A percentile compares a stretch with the other conserved stretches of the same genome.
Conservation (phyloP, 2,113 vertebrate species). For the Syngnathus typhle region DNA sequence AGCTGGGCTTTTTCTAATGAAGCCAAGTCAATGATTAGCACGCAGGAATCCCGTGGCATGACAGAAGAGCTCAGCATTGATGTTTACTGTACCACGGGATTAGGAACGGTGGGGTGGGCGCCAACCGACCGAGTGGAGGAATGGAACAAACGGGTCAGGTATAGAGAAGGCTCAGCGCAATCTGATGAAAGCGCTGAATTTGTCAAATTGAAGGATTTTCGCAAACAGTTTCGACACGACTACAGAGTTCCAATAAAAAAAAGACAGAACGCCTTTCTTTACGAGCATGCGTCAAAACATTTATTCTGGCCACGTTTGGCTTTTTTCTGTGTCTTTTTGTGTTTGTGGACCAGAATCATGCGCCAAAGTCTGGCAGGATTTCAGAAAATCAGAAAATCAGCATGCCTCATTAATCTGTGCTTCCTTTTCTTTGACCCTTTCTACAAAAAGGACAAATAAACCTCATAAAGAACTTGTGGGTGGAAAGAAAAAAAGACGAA, state of each 20-base stretch:
- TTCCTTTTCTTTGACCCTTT: not conserved
- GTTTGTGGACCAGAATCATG: not conserved
- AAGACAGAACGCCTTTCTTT: not conserved
- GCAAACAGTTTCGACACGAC: not conserved
- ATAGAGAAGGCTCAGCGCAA: not conserved
- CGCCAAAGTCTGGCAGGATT: not conserved
- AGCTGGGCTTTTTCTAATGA: constrained; percentile 32
- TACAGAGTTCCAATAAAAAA: not conserved
- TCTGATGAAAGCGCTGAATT: not conserved
- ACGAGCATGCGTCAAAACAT: not conserved
- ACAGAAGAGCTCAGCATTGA: constrained; percentile 19
- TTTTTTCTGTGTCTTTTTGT: not conserved
- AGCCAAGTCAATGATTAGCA: constrained; percentile 50
- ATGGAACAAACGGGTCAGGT: not conserved
- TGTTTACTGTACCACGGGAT: constrained; percentile 17
- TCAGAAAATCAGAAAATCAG: not conserved
- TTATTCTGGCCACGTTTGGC: too few species aligned
- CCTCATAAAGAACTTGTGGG: not conserved
- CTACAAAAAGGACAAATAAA: not conserved
- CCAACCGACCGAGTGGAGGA: not conserved
- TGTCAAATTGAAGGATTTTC: not conserved
- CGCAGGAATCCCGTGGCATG: constrained; percentile 26
- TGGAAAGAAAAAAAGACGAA: too few species aligned
- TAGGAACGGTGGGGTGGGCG: constrained; percentile 1
- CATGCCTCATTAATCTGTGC: not conserved